phyloP scores from a whole-genome alignment of 2,113 vertebrate species.

The Nestor notabilis region DNA sequence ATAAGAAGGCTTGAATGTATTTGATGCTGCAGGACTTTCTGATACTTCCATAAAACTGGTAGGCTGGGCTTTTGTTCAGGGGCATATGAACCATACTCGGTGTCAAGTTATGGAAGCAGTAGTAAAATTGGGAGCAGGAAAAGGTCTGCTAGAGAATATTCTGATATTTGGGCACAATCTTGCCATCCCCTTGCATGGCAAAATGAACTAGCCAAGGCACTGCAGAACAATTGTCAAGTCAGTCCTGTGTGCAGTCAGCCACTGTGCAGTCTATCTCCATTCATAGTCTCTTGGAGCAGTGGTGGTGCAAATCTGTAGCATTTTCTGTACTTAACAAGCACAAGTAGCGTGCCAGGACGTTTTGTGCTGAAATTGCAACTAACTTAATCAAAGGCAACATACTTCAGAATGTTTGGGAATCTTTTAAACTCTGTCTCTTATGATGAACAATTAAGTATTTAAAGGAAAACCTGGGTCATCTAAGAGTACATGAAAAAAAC shows the following conservation, averaged over 20 bases:
- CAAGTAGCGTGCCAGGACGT: neutral
- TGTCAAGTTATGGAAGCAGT: neutral
- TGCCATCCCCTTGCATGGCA: neutral
- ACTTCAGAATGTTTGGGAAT: neutral
- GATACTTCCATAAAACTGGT: neutral
- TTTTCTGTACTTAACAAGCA: neutral
- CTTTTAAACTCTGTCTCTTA: neutral
- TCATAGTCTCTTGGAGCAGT: neutral
- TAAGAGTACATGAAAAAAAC: neutral
- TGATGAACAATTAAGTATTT: neutral
- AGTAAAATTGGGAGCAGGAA: neutral
- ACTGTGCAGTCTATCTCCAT: neutral
- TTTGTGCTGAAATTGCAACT: slow-evolving; percentile 15
- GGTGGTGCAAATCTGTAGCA: neutral
- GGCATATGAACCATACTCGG: neutral
- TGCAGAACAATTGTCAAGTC: neutral
- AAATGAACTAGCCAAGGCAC: neutral
- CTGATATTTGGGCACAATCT: neutral
- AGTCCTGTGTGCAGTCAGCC: neutral
- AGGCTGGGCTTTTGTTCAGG: neutral
- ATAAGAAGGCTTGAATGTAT: neutral
- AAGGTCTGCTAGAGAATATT: neutral
- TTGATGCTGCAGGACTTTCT: neutral
- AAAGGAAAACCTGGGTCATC: neutral
- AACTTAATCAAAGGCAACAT: neutral